Evolutionary conservation across 2,113 vertebrate genomes (phyloP).

Genomic region (Pseudorasbora parva): DNA sequence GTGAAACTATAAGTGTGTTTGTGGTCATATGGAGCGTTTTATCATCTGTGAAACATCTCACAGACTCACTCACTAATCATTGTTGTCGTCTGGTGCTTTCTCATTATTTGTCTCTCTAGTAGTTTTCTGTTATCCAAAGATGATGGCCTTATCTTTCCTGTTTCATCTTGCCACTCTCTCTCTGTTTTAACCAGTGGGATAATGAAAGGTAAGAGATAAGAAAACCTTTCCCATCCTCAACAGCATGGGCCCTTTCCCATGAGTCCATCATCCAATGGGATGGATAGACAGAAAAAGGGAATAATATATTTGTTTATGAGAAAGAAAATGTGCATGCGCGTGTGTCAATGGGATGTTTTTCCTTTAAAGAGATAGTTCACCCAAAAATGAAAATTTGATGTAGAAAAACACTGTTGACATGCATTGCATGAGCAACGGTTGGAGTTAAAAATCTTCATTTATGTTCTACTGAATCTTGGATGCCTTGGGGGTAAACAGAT

Average conservation of each 20-base stretch:
- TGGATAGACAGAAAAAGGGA: conserved; percentile 17
- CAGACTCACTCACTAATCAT: neutral
- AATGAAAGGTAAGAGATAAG: conserved; percentile 23
- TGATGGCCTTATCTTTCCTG: conserved; percentile 13
- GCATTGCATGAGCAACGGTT: too few species aligned
- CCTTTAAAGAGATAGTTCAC: too few species aligned
- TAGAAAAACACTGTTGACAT: too few species aligned
- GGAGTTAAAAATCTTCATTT: too few species aligned
- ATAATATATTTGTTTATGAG: conserved; percentile 26
- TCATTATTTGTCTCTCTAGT: neutral
- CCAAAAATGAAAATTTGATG: too few species aligned
- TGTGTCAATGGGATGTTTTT: too few species aligned
- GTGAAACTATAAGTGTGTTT: neutral
- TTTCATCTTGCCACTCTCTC: conserved; percentile 23
- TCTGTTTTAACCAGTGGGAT: conserved; percentile 11
- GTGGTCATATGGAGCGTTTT: neutral
- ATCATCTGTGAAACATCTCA: conserved; percentile 1
- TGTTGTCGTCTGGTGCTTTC: conserved; percentile 15
- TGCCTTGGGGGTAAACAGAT: too few species aligned
- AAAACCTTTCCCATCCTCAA: neutral
- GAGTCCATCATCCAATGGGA: conserved; percentile 21
- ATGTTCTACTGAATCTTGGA: too few species aligned
- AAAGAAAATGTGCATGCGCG: conserved; percentile 1
- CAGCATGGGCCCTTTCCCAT: neutral
- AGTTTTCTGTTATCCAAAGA: conserved; percentile 15